A percentile compares a stretch with the other conserved stretches of the same genome.
phyloP scores from a whole-genome alignment of 2,888 invertebrate species.

The Ophion ventricosus region DNA sequence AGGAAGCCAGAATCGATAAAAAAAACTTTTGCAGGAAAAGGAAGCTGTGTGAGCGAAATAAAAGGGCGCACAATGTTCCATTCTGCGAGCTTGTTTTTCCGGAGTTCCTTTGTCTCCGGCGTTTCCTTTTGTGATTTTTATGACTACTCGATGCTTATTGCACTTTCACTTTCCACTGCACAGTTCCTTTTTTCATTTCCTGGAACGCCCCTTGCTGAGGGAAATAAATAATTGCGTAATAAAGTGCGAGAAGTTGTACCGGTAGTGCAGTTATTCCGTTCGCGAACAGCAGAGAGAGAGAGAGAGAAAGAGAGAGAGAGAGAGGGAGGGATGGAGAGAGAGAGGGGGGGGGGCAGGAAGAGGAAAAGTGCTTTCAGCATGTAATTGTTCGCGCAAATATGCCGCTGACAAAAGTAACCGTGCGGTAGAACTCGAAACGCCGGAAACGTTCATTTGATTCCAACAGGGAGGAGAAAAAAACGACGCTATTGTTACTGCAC shows the following conservation, averaged over 20 bases:
- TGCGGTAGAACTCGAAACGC: slow-evolving; percentile 13
- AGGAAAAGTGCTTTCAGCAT: slow-evolving; percentile 1
- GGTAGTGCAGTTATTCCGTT: slow-evolving; percentile 44
- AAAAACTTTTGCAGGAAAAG: not conserved
- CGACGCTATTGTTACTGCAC: slow-evolving; percentile 3
- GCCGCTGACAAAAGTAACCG: slow-evolving; percentile 10
- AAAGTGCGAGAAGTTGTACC: slow-evolving; percentile 20
- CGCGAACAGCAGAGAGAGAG: not conserved
- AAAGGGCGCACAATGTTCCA: not conserved
- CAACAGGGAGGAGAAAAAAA: slow-evolving; percentile 18
- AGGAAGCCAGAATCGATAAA: not conserved
- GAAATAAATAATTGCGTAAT: slow-evolving; percentile 42
- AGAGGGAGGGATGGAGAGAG: not conserved
- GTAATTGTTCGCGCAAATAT: slow-evolving; percentile 7
- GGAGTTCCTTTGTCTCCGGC: not conserved
- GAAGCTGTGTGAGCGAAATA: not conserved
- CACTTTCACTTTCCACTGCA: not conserved
- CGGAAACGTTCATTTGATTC: slow-evolving; percentile 39
- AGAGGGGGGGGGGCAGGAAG: not conserved
- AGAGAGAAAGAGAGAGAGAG: not conserved
- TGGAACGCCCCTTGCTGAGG: not conserved
- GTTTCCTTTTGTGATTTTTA: not conserved
- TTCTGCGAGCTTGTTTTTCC: not conserved
- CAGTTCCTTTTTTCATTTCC: not conserved
- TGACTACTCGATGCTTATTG: not conserved